A percentile compares a stretch with the other conserved stretches of the same genome.
Conservation (phyloP, 1,140 invertebrate species). For the Orius insidiosus region DNA sequence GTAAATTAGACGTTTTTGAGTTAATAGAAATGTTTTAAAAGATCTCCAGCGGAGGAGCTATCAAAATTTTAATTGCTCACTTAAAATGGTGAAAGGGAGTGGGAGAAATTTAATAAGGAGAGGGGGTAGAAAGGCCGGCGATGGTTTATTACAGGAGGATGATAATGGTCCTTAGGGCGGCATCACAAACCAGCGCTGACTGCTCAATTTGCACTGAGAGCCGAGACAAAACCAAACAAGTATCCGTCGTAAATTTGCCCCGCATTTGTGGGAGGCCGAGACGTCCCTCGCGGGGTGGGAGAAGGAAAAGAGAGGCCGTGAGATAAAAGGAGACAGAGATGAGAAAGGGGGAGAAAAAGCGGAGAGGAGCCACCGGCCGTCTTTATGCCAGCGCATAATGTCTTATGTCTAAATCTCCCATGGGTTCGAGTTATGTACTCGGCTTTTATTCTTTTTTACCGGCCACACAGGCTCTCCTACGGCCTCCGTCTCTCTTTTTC, state of each 20-base stretch:
- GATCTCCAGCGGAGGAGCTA: no score
- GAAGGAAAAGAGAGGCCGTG: no score
- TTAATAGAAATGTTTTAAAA: no score
- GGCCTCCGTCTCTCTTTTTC: neutral
- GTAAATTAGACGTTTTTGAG: no score
- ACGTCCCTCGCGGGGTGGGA: neutral
- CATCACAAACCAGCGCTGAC: slow-evolving; percentile 4
- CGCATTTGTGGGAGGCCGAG: slow-evolving; percentile 11
- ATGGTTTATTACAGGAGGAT: no score
- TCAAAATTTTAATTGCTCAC: no score
- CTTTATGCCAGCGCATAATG: slow-evolving; percentile 12
- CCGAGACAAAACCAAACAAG: slow-evolving; percentile 13
- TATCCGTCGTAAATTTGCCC: slow-evolving; percentile 13
- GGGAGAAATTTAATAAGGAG: no score
- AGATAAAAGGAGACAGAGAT: no score
- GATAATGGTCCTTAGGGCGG: no score
- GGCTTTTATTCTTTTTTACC: slow-evolving; percentile 9
- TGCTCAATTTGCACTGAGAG: slow-evolving; percentile 4
- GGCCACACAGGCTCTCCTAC: slow-evolving; percentile 7
- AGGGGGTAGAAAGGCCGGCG: no score
- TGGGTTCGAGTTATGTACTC: slow-evolving; percentile 9
- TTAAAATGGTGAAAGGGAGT: no score
- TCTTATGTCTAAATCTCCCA: slow-evolving; percentile 11
- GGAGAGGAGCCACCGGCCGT: slow-evolving; percentile 2
- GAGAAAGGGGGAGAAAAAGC: no score